Evolutionary conservation across 2,888 invertebrate species (phyloP).

Genomic region (Cyrtodaria siliqua): DNA sequence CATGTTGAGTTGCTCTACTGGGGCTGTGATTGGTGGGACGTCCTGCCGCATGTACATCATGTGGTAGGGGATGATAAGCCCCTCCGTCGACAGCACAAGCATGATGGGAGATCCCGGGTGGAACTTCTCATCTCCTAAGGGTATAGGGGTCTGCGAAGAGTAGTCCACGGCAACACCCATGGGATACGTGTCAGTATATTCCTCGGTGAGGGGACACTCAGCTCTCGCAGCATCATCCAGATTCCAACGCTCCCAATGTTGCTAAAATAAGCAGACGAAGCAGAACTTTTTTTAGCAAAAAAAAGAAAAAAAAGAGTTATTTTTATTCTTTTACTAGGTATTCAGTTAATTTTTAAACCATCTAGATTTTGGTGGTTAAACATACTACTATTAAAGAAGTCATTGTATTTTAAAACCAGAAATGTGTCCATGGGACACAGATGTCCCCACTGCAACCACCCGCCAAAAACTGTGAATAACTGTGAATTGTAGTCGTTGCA

Average conservation of each 20-base stretch:
- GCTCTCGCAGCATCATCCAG: constrained; percentile 92
- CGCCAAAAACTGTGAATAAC: too few species aligned
- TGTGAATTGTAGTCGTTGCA: too few species aligned
- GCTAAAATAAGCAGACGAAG: constrained; percentile 72
- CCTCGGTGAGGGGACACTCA: constrained; percentile 92
- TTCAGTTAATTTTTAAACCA: too few species aligned
- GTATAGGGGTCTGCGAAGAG: constrained; percentile 87
- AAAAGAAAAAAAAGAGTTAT: too few species aligned
- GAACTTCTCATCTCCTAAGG: constrained; percentile 73
- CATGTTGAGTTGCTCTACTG: constrained; percentile 59
- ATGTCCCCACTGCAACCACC: too few species aligned
- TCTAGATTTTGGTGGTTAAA: too few species aligned
- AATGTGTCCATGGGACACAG: too few species aligned
- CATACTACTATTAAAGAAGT: too few species aligned
- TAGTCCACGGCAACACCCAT: constrained; percentile 92
- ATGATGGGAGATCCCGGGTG: constrained; percentile 91
- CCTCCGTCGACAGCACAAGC: constrained; percentile 92
- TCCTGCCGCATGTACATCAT: constrained; percentile 85
- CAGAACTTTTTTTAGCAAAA: too few species aligned
- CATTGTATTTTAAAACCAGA: too few species aligned
- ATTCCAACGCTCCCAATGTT: constrained; percentile 93
- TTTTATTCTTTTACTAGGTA: too few species aligned
- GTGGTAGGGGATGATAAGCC: constrained; percentile 92
- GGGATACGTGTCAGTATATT: constrained; percentile 92
- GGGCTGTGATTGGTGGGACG: constrained; percentile 61